Percentiles rank a stretch among this genome's conserved stretches.
phyloP scores from a whole-genome alignment of 2,888 invertebrate species.

The Tetranychus piercei region DNA sequence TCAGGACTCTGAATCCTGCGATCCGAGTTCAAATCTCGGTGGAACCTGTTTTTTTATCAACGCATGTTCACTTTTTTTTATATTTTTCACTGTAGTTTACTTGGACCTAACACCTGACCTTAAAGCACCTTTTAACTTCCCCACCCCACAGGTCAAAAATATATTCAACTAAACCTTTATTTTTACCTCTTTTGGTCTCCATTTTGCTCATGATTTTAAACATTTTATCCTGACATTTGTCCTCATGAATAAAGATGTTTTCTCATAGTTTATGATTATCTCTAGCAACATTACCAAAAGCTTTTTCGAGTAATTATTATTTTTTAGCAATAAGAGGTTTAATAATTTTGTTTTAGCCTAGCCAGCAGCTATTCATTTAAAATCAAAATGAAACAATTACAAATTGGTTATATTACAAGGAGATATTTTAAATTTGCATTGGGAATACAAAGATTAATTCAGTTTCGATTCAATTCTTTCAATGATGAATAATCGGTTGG shows the following conservation, averaged over 20 bases:
- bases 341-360: background rate
- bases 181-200: too few species aligned
- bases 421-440: background rate
- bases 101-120: background rate
- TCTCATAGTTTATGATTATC: background rate
- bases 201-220: background rate
- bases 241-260: too few species aligned
- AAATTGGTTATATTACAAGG: background rate
- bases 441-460: background rate
- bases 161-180: too few species aligned
- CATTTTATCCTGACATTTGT: background rate
- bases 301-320: background rate
- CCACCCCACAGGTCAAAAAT: too few species aligned
- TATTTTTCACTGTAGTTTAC: background rate
- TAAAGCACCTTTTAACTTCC: background rate
- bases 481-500: background rate
- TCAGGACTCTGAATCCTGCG: conserved; percentile 1
- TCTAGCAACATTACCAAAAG: background rate
- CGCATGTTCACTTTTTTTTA: background rate
- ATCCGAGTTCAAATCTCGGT: conserved; percentile 1
- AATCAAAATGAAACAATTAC: background rate
- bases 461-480: background rate
- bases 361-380: too few species aligned
- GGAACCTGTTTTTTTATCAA: background rate
- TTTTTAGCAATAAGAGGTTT: background rate